A percentile compares a stretch with the other conserved stretches of the same genome.
These are phyloP conservation scores for Leucozona laternaria DNA, from an alignment of 2,888 invertebrate genomes.

Conservation along the genomic window DNA sequence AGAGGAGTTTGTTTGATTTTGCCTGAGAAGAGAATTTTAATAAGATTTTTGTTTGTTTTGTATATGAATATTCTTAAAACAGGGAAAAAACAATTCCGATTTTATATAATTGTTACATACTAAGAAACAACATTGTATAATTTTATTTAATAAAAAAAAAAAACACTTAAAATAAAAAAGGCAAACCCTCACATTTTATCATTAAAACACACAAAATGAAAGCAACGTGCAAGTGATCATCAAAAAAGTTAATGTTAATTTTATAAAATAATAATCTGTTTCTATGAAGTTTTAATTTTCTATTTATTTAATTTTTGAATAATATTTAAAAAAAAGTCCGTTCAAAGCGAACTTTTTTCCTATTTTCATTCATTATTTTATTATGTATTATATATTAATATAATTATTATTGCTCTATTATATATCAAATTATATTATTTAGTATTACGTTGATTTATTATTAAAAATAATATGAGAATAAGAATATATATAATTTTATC, in stretches of 20 bases:
- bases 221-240: conserved; percentile 64
- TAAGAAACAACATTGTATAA: conserved; percentile 26
- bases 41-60: conserved; percentile 25
- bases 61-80: conserved; percentile 28
- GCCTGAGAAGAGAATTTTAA: conserved; percentile 1
- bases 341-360: conserved; percentile 34
- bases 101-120: conserved; percentile 33
- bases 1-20: conserved; percentile 26
- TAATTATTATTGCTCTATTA: conserved; percentile 50
- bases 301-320: conserved; percentile 51
- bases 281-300: conserved; percentile 35
- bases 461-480: conserved; percentile 43
- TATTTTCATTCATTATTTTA: conserved; percentile 54
- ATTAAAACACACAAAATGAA: conserved; percentile 27
- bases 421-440: conserved; percentile 65
- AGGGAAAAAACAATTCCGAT: conserved; percentile 31
- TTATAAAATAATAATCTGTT: conserved; percentile 44
- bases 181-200: conserved; percentile 14
- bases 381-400: conserved; percentile 60
- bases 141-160: conserved; percentile 10
- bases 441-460: conserved; percentile 63
- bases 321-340: conserved; percentile 8
- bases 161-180: background rate
- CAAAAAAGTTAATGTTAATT: conserved; percentile 46
- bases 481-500: conserved; percentile 68